Conservation (phyloP, 2,888 invertebrate genomes). For the Brassicogethes aeneus region DNA sequence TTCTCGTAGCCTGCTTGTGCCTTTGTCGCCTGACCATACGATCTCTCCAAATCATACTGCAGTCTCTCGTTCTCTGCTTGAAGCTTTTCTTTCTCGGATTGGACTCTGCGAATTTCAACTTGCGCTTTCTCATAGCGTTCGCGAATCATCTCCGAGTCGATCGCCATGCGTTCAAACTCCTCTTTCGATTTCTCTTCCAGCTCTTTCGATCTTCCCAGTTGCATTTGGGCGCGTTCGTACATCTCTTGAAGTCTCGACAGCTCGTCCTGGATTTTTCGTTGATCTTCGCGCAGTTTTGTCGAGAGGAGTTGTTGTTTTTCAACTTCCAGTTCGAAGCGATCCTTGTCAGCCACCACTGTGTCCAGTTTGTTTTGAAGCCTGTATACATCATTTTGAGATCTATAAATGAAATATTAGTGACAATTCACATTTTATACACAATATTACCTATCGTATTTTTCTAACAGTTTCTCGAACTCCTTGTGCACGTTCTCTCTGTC, state of each 20-base stretch:
- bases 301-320: conserved; percentile 75
- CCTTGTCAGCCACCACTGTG: conserved; percentile 78
- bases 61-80: conserved; percentile 76
- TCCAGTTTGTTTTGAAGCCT: conserved; percentile 83
- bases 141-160: conserved; percentile 79
- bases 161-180: conserved; percentile 64
- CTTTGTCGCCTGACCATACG: conserved; percentile 79
- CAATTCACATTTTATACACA: neutral
- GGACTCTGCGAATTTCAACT: conserved; percentile 71
- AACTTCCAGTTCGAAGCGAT: conserved; percentile 73
- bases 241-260: conserved; percentile 77
- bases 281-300: conserved; percentile 75
- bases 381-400: conserved; percentile 84
- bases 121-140: conserved; percentile 85
- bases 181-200: conserved; percentile 86
- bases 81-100: conserved; percentile 78
- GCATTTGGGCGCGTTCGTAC: conserved; percentile 79
- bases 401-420: conserved; percentile 27
- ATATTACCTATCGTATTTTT: conserved; percentile 78
- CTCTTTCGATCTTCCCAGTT: conserved; percentile 78
- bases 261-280: conserved; percentile 81
- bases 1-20: conserved; percentile 79
- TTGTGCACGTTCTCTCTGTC: conserved; percentile 83
- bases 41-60: conserved; percentile 77
- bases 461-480: conserved; percentile 86